phyloP scores from a whole-genome alignment of 2,113 vertebrate species.

The Notechis scutatus region DNA sequence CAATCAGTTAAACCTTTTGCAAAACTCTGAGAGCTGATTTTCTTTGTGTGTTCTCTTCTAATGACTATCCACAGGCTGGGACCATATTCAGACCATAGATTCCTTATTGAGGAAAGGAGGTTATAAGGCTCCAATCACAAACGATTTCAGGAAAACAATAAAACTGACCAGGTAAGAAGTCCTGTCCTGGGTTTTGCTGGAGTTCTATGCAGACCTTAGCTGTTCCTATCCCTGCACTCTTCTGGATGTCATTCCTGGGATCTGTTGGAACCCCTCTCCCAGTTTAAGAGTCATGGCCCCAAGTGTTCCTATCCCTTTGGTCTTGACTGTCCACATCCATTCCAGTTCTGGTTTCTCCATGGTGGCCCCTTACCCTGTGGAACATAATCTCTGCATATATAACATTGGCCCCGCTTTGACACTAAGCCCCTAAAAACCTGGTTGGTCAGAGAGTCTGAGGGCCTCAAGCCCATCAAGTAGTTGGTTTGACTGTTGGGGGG shows the following conservation, averaged over 20 bases:
- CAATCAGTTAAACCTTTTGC: background rate
- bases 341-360: background rate
- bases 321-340: background rate
- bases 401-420: background rate
- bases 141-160: conserved; percentile 99
- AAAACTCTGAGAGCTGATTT: background rate
- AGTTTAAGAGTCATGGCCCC: background rate
- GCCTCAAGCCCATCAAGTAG: background rate
- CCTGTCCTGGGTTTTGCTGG: background rate
- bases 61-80: conserved; percentile 85
- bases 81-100: conserved; percentile 99
- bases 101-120: conserved; percentile 99
- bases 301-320: background rate
- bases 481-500: background rate
- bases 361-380: background rate
- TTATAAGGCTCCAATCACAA: conserved; percentile 99
- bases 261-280: background rate
- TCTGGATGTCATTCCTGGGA: background rate
- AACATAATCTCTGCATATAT: background rate
- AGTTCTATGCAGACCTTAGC: background rate
- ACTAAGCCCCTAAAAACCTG: background rate
- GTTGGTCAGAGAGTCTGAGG: background rate
- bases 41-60: conserved; percentile 36
- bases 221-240: background rate
- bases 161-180: conserved; percentile 96